Evolutionary conservation across 2,797 vertebrate genomes (phyloP), one percentile per base, ranked within the genome.

Genomic region (Lepilemur ruficaudatus): DNA sequence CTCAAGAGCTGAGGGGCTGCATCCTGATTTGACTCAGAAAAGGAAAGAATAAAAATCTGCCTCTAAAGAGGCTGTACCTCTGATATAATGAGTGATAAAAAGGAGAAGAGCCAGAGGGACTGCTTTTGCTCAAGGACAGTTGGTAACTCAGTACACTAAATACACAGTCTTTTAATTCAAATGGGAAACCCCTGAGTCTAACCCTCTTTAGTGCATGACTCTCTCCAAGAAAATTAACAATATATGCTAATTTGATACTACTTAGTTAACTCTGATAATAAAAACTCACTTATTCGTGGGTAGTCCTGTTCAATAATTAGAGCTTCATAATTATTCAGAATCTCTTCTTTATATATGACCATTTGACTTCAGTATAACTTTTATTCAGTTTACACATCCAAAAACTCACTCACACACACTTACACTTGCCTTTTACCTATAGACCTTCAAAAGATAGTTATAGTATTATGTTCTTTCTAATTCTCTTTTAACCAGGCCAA

Each of bases 251-350:
- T 96, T 93, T 76, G 23, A 94, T 94, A 32, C 63, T 57, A 59
- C 50, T 93, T 92, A 61, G 15, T 90, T 95, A 82, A 92, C 63
- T 92, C 61, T 55, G 43, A n/a, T 85, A 92, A 92, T 75, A 81
- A 67, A 90, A 97, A 57, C 50, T 85, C 78, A 46, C 32, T 92
- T 92, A 89, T 94, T 78, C 59, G 2, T 52, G 22, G 78, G 48
- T 59, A 94, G 90, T 20, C 1, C n/a, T 67, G 8, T 89, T 89
- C 8, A 93, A 70, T 90, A 93, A 83, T 89, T 76, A 93, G 43
- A 84, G 13, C 10, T 63, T 67, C 28, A 4, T 67, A 59, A 72
- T 81, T 84, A 89, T 67, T 91, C 41, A 63, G 50, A 91, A 89
- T 81, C 13, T 50, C 35, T 89, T 76, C 7, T 83, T 88, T 82